Base-by-base conservation (phyloP, 2,888 invertebrate genomes). In the Diarsia rubi region DNA sequence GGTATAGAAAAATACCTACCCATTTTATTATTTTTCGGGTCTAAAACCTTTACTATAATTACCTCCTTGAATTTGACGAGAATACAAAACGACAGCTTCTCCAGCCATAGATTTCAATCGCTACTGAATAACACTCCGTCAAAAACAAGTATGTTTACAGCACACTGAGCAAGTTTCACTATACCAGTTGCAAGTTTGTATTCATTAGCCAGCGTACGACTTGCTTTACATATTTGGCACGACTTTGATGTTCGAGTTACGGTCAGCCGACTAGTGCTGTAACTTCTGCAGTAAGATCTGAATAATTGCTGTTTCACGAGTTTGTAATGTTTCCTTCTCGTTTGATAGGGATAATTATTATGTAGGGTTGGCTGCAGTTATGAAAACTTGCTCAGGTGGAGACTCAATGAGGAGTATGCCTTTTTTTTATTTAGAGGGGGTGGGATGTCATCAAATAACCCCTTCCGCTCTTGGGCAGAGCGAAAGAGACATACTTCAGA, bases 161-260 rank as follows among this genome's bases (percentile, higher is more conserved):
- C n/a, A 19, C 12, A 54, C 9, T 14, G 14, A 14, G 44, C 6
- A 69, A 70, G 54, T 70, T 70, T 24, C 57, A 16, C 2, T 42
- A 16, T 9, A 4, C 16, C 21, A 47, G 21, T n/a, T 12, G 72
- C 16, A 72, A 73, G 72, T 73, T 72, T 42, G 42, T 73, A 47
- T 71, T n/a, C 73, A 59, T 73, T 72, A 59, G 42, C 12, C 3
- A 27, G 27, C 42, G 9, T 27, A 59, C 5, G 16, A 27, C 73
- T 21, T 14, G 47, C 47, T 73, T 57, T 72, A 37, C 57, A 72
- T 47, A 59, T 27, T 59, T 27, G 73, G 27, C 42, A 59, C 47
- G 59, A 19, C 59, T 59, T 19, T 27, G 27, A 57, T 72, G 57
- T 37, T 57, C 4, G 6, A 45, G 45, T 57, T 72, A 45, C 8